phyloP scores from a whole-genome alignment of 2,888 invertebrate species.

The Orchesella flavescens region DNA sequence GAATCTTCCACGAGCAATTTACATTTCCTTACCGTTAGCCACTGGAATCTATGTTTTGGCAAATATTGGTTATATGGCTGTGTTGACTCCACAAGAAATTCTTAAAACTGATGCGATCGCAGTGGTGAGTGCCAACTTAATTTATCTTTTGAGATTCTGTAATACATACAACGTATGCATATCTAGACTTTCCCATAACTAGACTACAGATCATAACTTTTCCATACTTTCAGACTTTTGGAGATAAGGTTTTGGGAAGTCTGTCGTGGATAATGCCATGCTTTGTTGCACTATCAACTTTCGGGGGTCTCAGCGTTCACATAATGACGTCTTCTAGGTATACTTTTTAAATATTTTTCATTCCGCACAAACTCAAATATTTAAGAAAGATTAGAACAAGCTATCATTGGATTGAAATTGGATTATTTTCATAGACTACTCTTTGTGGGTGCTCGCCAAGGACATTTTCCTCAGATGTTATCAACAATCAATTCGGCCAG shows the following conservation, averaged over 20 bases:
- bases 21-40: constrained; percentile 92
- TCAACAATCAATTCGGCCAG: constrained; percentile 87
- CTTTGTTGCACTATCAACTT: constrained; percentile 86
- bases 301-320: constrained; percentile 93
- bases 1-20: constrained; percentile 91
- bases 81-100: constrained; percentile 87
- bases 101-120: constrained; percentile 91
- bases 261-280: constrained; percentile 95
- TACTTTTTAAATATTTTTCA: not conserved
- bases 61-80: constrained; percentile 92
- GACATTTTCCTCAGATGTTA: constrained; percentile 88
- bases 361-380: no score
- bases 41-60: constrained; percentile 90
- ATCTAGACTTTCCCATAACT: no score
- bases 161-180: no score
- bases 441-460: constrained; percentile 91
- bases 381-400: no score
- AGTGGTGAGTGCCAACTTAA: constrained; percentile 78
- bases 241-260: constrained; percentile 88
- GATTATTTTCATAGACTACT: constrained; percentile 80
- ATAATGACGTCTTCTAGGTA: constrained; percentile 90
- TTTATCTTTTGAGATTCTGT: no score
- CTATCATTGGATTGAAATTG: no score
- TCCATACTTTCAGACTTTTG: constrained; percentile 91
- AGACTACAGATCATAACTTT: no score